Conservation (phyloP, 2,113 vertebrate genomes). For the Cervus canadensis region DNA sequence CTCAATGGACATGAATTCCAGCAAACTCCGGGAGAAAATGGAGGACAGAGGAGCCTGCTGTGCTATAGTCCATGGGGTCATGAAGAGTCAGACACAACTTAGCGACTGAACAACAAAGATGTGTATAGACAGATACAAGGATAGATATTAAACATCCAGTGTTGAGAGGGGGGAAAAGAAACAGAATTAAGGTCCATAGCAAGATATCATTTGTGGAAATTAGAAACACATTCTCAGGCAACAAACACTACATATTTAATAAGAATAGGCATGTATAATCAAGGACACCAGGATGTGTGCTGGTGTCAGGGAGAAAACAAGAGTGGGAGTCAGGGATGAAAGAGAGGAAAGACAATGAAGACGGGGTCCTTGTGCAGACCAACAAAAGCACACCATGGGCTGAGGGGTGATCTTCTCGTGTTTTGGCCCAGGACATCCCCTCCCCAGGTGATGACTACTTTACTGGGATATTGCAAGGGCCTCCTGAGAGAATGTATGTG, state of each 20-base stretch:
- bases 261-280: not conserved
- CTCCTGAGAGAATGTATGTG: not conserved
- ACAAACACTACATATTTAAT: not conserved
- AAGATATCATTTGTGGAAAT: not conserved
- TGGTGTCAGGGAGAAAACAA: not conserved
- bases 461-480: no score
- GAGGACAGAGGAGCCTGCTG: not conserved
- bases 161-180: not conserved
- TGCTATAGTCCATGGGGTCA: not conserved
- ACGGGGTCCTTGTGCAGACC: not conserved
- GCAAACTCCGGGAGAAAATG: not conserved
- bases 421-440: not conserved
- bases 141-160: not conserved
- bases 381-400: rapidly evolving
- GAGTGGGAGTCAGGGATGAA: no score
- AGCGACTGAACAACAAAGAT: not conserved
- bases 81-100: not conserved
- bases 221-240: not conserved
- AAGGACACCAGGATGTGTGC: not conserved
- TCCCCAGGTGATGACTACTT: not conserved
- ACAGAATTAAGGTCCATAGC: not conserved
- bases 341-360: not conserved
- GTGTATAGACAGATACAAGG: not conserved
- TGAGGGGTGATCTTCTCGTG: not conserved
- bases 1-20: not conserved